These are phyloP conservation scores for Poecilia velifera DNA, from an alignment of 2,797 vertebrate genomes.

Conservation along the genomic window DNA sequence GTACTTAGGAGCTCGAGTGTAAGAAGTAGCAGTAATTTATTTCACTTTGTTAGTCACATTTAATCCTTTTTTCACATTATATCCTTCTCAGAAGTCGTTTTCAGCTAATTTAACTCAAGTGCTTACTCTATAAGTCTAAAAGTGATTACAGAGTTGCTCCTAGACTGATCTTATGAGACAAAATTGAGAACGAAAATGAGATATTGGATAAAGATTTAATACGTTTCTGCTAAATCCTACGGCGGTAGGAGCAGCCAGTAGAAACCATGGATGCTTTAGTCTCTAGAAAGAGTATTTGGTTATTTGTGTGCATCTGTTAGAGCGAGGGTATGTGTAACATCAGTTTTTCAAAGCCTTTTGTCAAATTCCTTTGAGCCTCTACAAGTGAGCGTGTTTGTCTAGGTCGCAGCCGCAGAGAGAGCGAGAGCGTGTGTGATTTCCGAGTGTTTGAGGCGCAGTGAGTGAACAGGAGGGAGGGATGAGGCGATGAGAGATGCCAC, in stretches of 20 bases:
- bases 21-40: slow-evolving; percentile 11
- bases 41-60: slow-evolving; percentile 1
- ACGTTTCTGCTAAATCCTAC: slow-evolving; percentile 9
- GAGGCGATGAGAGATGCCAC: slow-evolving; percentile 46
- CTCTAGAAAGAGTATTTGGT: slow-evolving; percentile 15
- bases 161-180: slow-evolving; percentile 23
- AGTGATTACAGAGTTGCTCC: slow-evolving; percentile 4
- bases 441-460: slow-evolving; percentile 51
- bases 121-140: slow-evolving; percentile 6
- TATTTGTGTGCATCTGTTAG: slow-evolving; percentile 13
- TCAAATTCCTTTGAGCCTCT: slow-evolving; percentile 51
- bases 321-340: slow-evolving; percentile 37
- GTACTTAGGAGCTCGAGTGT: slow-evolving; percentile 4
- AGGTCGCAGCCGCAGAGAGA: slow-evolving; percentile 29
- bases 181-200: slow-evolving; percentile 18
- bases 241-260: not conserved
- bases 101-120: slow-evolving; percentile 24
- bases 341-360: slow-evolving; percentile 39
- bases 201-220: slow-evolving; percentile 26
- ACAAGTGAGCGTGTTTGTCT: slow-evolving; percentile 53
- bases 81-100: slow-evolving; percentile 24
- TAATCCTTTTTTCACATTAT: not conserved
- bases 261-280: not conserved
- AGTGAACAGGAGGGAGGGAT: slow-evolving; percentile 28
- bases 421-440: slow-evolving; percentile 16